Conservation (phyloP, 2,113 vertebrate species). For the Rhadina sibilatrix region DNA sequence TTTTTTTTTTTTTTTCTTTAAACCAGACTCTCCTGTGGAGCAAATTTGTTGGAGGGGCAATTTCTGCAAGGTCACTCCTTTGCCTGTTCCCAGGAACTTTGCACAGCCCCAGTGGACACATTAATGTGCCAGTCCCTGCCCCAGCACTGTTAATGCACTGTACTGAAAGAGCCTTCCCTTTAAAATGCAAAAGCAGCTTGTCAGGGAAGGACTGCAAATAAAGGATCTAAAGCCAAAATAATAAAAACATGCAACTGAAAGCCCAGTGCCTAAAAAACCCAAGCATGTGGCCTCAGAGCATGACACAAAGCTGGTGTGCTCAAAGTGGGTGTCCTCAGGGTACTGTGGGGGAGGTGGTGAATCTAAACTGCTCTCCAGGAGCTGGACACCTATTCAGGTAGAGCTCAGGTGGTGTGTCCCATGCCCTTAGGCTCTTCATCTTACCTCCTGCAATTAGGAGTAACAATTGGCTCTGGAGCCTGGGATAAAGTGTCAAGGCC, state of each 20-base stretch:
- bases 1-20: neutral
- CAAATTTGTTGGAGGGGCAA: neutral
- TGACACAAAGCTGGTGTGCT: constrained; percentile 17
- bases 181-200: constrained; percentile 65
- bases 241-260: constrained; percentile 52
- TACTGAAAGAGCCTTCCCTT: constrained; percentile 54
- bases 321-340: constrained; percentile 45
- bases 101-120: neutral
- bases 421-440: neutral
- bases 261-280: constrained; percentile 17
- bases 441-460: neutral
- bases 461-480: neutral
- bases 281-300: neutral
- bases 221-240: constrained; percentile 53
- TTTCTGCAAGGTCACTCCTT: neutral
- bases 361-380: neutral
- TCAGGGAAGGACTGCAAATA: constrained; percentile 58
- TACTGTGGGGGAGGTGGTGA: neutral
- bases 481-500: neutral
- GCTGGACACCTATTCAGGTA: constrained; percentile 7
- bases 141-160: constrained; percentile 19
- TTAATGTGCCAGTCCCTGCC: constrained; percentile 33
- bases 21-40: neutral
- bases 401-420: constrained; percentile 15
- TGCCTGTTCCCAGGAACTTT: constrained; percentile 29